Evolutionary conservation across 2,113 vertebrate species (phyloP), one percentile per base, ranked within the genome.

Genomic region (Melanostigma gelatinosum): DNA sequence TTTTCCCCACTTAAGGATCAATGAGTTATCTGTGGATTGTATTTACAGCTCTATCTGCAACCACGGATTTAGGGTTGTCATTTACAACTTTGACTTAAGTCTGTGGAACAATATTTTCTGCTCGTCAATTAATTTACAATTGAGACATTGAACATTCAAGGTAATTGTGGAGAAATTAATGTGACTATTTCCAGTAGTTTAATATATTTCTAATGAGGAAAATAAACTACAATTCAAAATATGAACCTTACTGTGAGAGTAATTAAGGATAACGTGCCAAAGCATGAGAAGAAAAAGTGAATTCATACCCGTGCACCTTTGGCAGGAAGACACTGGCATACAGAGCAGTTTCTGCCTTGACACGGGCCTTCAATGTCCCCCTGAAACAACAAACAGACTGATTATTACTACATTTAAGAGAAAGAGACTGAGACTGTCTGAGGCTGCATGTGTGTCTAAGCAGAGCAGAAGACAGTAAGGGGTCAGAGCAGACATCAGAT

Each of bases 271-370:
- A 46, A 11, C 1, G 60, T 76, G 10, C 1, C 1, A 75, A 36
- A 46, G 69, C 1, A 55, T 48, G 4, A 67, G 0, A 38, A 73
- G 18, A 57, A 69, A 34, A 11, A 15, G 20, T 44, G 0, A 15
- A 7, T 29, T 42, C 85, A 48, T 89, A 92, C 92, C 87, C 44
- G 50, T 79, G 90, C 80, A 52, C 91, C 92, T 90, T 93, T 93
- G 20, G 82, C 86, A 63, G 87, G 79, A 79, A 77, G 29, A 75
- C 92, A 93, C 32, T 4, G 81, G 75, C 91, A 93, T 16, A 42
- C 55, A 54, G 84, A 84, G 73, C 91, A 93, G 86, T 90, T 38
- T 81, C 91, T 88, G 1, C 90, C 91, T 27, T 87, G 18, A 74
- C 91, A 93, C 8, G 71, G 83, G 1, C 10, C 81, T 10, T 89